Evolutionary conservation across 35 echinoderm and acorn worm species (phyloP).

Genomic region (Heliocidaris tuberculata): DNA sequence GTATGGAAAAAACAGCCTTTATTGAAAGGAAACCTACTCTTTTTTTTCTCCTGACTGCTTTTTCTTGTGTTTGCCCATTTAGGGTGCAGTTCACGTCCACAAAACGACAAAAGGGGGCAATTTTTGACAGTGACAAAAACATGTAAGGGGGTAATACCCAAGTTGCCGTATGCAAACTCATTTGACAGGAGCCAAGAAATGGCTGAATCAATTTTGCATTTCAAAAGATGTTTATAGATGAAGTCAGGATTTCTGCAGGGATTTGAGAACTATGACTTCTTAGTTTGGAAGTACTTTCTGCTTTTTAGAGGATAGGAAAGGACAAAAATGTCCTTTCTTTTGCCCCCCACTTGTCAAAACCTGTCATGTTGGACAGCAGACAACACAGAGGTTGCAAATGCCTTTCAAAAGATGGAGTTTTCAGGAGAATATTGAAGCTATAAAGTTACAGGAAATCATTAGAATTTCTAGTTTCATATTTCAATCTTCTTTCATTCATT

Average conservation of each 20-base stretch:
- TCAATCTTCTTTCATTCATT: background rate
- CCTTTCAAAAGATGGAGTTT: slow-evolving; percentile 15
- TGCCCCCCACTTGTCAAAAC: background rate
- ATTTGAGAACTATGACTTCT: background rate
- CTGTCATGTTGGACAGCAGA: background rate
- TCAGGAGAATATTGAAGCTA: background rate
- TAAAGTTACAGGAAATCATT: slow-evolving; percentile 18
- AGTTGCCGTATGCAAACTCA: background rate
- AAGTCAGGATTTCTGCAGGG: background rate
- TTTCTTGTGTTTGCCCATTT: slow-evolving; percentile 47
- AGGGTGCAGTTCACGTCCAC: background rate
- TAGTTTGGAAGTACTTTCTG: background rate
- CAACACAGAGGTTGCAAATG: background rate
- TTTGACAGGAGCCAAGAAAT: slow-evolving; percentile 24
- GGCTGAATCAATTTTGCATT: slow-evolving; percentile 14
- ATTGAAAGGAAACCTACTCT: background rate
- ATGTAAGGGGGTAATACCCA: slow-evolving; percentile 18
- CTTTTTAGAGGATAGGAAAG: background rate
- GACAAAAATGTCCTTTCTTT: background rate
- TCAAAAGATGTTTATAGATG: slow-evolving; percentile 35
- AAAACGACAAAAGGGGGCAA: slow-evolving; percentile 14
- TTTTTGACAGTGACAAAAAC: slow-evolving; percentile 33
- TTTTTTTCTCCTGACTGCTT: slow-evolving; percentile 23
- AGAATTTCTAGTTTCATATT: background rate
- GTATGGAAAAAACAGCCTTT: background rate